These are phyloP conservation scores for Acromyrmex charruanus DNA, from an alignment of 1,140 invertebrate genomes.

Conservation along the genomic window DNA sequence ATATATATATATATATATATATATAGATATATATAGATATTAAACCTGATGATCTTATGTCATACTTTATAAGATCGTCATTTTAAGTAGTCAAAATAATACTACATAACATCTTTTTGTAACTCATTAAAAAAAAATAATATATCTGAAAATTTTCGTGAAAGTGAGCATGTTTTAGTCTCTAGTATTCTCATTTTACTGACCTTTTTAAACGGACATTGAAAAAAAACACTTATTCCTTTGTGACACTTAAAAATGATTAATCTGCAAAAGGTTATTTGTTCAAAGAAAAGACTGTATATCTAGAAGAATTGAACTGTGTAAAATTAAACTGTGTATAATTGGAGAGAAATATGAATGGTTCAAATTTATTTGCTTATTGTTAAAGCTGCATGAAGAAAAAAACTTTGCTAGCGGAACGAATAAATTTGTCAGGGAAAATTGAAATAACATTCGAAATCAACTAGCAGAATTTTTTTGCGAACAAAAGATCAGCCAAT, in stretches of 20 bases:
- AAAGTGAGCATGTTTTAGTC: background rate
- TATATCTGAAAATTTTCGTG: background rate
- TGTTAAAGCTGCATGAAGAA: background rate
- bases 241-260: background rate
- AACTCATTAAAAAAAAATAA: background rate
- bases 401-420: background rate
- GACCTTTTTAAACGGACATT: background rate
- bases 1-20: too few species aligned
- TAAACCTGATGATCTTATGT: background rate
- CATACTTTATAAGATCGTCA: background rate
- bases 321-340: conserved; percentile 59
- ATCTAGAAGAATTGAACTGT: background rate
- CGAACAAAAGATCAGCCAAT: background rate
- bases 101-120: background rate
- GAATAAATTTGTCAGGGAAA: background rate
- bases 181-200: background rate
- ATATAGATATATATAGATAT: background rate
- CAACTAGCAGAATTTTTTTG: background rate
- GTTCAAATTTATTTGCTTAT: background rate
- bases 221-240: background rate
- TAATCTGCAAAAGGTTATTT: background rate
- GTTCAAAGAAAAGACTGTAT: conserved; percentile 63
- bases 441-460: background rate
- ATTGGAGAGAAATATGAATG: conserved; percentile 42
- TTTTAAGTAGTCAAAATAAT: background rate